Conservation (phyloP, 2,113 vertebrate species). For the Euleptes europaea region DNA sequence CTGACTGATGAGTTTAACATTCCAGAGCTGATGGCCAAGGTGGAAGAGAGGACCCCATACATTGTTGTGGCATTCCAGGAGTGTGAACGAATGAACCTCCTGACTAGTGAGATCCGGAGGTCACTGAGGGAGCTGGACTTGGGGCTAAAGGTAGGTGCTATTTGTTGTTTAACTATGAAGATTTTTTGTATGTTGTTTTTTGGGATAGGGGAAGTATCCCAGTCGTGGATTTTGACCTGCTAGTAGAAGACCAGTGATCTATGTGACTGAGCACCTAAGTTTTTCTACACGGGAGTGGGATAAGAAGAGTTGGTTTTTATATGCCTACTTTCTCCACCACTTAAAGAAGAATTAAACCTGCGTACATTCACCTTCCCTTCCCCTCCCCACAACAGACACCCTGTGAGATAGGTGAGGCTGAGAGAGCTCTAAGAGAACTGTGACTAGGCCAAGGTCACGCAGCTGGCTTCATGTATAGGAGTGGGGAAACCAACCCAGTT, state of each 20-base stretch:
- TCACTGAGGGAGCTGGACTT: conserved; percentile 86
- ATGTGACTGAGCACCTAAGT: background rate
- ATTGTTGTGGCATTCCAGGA: conserved; percentile 91
- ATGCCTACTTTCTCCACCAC: too few species aligned
- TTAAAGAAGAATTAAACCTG: too few species aligned
- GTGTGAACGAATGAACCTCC: conserved; percentile 91
- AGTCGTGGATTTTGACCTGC: background rate
- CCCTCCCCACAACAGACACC: too few species aligned
- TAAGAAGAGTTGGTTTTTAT: too few species aligned
- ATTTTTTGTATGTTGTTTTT: background rate
- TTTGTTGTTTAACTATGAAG: rapidly evolving
- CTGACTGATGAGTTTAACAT: conserved; percentile 90
- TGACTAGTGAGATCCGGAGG: conserved; percentile 83
- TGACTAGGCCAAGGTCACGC: too few species aligned
- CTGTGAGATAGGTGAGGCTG: too few species aligned
- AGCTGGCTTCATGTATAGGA: too few species aligned
- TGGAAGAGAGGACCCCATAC: conserved; percentile 89
- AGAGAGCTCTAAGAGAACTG: too few species aligned
- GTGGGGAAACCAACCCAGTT: too few species aligned
- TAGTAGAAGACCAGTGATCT: background rate
- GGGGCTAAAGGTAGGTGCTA: conserved; percentile 85
- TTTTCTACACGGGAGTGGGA: background rate
- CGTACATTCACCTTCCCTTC: too few species aligned
- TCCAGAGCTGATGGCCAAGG: conserved; percentile 82
- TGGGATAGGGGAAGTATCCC: background rate